A percentile compares a stretch with the other conserved stretches of the same genome.
phyloP scores from a whole-genome alignment of 2,113 vertebrate species.

The Smithornis capensis region DNA sequence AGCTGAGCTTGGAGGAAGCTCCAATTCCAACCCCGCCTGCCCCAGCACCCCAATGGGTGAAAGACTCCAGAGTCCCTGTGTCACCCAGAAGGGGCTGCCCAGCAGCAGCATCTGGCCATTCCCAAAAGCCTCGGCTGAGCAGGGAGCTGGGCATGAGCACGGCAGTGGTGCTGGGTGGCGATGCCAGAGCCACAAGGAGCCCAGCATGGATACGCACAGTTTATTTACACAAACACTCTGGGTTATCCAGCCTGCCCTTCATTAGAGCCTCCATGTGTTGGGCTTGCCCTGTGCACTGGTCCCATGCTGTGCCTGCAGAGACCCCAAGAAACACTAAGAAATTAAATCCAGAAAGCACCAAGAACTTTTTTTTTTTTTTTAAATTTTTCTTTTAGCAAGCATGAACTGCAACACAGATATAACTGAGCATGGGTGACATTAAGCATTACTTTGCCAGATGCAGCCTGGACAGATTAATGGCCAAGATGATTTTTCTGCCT shows the following conservation, averaged over 20 bases:
- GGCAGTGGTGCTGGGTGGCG: not conserved
- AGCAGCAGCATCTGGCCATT: not conserved
- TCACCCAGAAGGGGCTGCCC: not conserved
- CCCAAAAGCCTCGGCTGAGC: not conserved
- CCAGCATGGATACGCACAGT: not conserved
- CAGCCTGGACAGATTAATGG: not conserved
- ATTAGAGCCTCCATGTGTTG: not conserved
- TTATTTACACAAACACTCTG: not conserved
- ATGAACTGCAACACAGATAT: not conserved
- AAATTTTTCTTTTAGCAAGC: not conserved
- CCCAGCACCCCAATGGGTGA: not conserved
- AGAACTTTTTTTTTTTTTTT: not conserved
- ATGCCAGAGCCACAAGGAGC: not conserved
- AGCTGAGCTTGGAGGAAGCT: not conserved
- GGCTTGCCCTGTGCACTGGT: not conserved
- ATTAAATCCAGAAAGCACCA: not conserved
- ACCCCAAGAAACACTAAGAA: not conserved
- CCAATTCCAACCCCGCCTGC: not conserved
- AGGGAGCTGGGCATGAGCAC: not conserved
- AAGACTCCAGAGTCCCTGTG: not conserved
- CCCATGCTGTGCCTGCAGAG: not conserved
- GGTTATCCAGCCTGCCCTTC: not conserved
- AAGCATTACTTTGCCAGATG: not conserved
- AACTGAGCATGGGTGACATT: not conserved
- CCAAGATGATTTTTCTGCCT: not conserved